Conservation (phyloP, 2,888 invertebrate genomes). For the Phorcus lineatus region DNA sequence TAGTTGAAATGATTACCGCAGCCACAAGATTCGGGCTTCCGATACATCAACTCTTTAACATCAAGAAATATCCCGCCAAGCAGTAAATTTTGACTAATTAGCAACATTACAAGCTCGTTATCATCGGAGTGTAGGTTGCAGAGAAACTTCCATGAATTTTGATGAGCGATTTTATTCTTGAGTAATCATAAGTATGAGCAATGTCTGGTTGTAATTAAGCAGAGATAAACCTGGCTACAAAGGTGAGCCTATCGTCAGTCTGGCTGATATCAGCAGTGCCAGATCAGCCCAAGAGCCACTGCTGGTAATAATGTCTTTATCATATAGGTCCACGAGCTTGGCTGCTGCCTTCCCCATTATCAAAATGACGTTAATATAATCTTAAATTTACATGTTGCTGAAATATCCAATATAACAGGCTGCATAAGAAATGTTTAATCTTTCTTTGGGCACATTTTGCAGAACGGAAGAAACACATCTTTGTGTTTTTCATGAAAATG, state of each 20-base stretch:
- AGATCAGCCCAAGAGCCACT: no score
- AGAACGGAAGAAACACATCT: no score
- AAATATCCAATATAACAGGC: no score
- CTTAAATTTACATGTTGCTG: no score
- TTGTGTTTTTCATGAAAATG: no score
- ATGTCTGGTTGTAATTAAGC: not conserved
- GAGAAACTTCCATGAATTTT: not conserved
- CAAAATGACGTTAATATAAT: no score
- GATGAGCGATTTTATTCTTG: slow-evolving; percentile 1
- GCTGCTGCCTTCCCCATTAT: no score
- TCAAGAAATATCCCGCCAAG: not conserved
- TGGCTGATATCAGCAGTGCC: not conserved
- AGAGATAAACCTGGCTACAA: not conserved
- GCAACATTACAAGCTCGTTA: not conserved
- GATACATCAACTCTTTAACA: not conserved
- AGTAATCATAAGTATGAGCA: not conserved
- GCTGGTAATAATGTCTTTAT: no score
- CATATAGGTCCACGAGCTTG: no score
- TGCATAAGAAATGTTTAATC: no score
- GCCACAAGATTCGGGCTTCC: not conserved
- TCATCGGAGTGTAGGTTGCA: not conserved
- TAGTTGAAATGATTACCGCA: not conserved
- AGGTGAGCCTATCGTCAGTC: not conserved
- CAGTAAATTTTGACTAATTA: slow-evolving; percentile 5
- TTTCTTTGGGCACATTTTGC: no score